Evolutionary conservation across 2,113 vertebrate genomes (phyloP).

Genomic region (Labeo catla): DNA sequence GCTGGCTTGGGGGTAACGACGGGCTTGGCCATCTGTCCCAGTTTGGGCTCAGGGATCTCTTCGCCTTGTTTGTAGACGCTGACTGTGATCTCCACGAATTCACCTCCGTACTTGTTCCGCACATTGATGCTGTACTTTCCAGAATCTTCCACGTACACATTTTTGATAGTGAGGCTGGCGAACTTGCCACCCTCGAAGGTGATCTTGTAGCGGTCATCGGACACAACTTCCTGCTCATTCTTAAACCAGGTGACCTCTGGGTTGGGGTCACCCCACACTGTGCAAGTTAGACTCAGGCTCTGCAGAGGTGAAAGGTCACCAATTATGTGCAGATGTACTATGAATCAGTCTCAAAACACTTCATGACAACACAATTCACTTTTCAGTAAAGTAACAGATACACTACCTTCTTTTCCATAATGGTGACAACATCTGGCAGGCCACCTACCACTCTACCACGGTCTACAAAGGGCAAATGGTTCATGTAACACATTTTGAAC

Average conservation of each 20-base stretch:
- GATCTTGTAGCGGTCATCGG: slow-evolving; percentile 81
- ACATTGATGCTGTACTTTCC: slow-evolving; percentile 97
- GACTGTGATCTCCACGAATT: slow-evolving; percentile 96
- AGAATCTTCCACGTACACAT: slow-evolving; percentile 90
- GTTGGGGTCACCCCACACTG: slow-evolving; percentile 92
- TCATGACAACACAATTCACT: background rate
- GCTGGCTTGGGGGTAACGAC: slow-evolving; percentile 52
- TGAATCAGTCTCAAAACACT: background rate
- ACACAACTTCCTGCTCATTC: slow-evolving; percentile 87
- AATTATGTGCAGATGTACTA: slow-evolving; percentile 8
- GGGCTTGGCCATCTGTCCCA: slow-evolving; percentile 76
- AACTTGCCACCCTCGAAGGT: slow-evolving; percentile 88
- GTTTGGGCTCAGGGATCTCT: slow-evolving; percentile 82
- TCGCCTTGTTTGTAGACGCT: slow-evolving; percentile 95
- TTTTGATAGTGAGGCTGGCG: slow-evolving; percentile 87
- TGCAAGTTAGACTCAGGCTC: slow-evolving; percentile 96
- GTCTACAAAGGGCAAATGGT: slow-evolving; percentile 74
- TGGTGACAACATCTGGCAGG: slow-evolving; percentile 95
- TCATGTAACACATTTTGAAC: background rate
- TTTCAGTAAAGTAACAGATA: background rate
- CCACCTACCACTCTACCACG: slow-evolving; percentile 95
- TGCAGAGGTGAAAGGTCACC: slow-evolving; percentile 59
- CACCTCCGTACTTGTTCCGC: slow-evolving; percentile 94
- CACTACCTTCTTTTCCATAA: slow-evolving; percentile 98
- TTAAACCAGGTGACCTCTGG: slow-evolving; percentile 96